These are phyloP conservation scores for Phrynosoma platyrhinos DNA, from an alignment of 2,113 vertebrate species.

Conservation along the genomic window DNA sequence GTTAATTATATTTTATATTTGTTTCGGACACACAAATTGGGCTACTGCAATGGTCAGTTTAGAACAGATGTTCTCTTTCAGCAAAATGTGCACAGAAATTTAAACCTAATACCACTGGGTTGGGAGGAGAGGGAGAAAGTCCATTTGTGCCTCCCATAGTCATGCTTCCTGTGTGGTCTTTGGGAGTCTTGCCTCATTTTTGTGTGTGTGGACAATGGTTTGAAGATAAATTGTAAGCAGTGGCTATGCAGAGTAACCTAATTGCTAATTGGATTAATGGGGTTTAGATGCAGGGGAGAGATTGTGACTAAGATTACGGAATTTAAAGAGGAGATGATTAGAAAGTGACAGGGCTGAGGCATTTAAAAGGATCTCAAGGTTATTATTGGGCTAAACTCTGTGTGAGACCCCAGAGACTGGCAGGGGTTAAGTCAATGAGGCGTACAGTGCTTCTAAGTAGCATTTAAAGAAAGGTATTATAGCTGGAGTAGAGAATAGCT, in stretches of 20 bases:
- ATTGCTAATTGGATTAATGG: constrained; percentile 19
- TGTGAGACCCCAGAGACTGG: not conserved
- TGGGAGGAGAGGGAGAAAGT: no score
- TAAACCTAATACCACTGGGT: not conserved
- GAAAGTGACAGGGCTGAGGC: not conserved
- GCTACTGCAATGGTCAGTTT: not conserved
- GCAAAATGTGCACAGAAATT: no score
- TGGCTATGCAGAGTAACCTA: not conserved
- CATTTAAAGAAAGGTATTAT: constrained; percentile 11
- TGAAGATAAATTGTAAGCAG: not conserved
- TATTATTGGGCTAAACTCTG: not conserved
- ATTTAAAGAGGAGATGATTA: constrained; percentile 4
- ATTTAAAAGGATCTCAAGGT: constrained; percentile 19
- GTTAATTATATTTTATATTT: not conserved
- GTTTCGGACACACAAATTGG: not conserved
- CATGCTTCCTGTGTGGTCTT: not conserved
- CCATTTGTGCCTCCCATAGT: no score
- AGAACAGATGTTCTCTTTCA: not conserved
- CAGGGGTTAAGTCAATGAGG: not conserved
- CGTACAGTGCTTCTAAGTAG: not conserved
- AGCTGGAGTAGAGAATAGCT: not conserved
- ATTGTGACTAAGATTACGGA: not conserved
- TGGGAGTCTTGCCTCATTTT: not conserved
- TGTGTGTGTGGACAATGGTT: not conserved
- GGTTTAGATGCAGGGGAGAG: constrained; percentile 11